Evolutionary conservation across 2,888 invertebrate species (phyloP).

Genomic region (Troides helena): DNA sequence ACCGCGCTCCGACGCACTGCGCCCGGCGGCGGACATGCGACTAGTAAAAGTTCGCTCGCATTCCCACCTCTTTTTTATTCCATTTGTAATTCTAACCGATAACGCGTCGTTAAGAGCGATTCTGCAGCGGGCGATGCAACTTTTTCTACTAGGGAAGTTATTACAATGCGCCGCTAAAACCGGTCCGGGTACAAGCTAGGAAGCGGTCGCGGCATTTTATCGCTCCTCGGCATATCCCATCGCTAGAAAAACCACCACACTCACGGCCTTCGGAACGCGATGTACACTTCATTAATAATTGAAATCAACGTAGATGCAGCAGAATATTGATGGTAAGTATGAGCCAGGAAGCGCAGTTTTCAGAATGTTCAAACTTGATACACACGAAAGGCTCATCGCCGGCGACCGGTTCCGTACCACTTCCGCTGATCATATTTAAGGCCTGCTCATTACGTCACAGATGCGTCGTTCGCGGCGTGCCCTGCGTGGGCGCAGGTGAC

Average conservation of each 20-base stretch:
- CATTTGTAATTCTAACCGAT: constrained; percentile 6
- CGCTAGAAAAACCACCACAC: constrained; percentile 50
- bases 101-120: constrained; percentile 33
- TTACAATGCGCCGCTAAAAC: constrained; percentile 55
- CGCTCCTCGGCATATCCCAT: constrained; percentile 45
- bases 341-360: background rate
- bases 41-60: background rate
- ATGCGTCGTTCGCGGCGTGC: constrained; percentile 48
- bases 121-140: constrained; percentile 42
- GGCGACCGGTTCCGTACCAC: constrained; percentile 62
- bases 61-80: background rate
- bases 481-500: constrained; percentile 74
- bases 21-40: background rate
- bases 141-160: constrained; percentile 60
- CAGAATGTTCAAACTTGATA: background rate
- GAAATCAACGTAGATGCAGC: constrained; percentile 45
- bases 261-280: constrained; percentile 46
- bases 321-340: constrained; percentile 47
- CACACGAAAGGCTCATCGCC: constrained; percentile 54
- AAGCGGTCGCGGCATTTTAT: constrained; percentile 54
- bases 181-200: constrained; percentile 53
- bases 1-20: background rate
- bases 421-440: constrained; percentile 67
- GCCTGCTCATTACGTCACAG: constrained; percentile 68
- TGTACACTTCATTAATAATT: constrained; percentile 55